Evolutionary conservation across 37 sponge, comb jelly and placozoan species (phyloP).

Genomic region (Axinella damicornis): DNA sequence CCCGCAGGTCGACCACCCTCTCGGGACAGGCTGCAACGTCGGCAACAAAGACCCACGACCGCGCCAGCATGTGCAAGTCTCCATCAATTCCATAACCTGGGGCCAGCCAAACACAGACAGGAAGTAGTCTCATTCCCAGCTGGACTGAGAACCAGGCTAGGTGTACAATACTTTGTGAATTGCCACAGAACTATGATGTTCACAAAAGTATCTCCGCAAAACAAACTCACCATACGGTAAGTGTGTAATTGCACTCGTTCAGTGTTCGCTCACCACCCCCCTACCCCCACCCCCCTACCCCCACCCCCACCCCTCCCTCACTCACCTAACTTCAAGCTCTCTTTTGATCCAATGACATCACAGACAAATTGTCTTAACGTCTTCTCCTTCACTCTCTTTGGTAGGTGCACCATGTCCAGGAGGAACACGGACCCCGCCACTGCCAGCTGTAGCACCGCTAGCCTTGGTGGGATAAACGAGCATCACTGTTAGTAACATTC

Average conservation of each 20-base stretch:
- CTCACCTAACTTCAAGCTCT: constrained; percentile 73
- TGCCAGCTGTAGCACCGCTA: constrained; percentile 84
- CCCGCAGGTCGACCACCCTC: constrained; percentile 65
- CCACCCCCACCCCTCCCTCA: too few species aligned
- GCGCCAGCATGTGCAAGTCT: constrained; percentile 74
- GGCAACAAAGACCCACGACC: constrained; percentile 66
- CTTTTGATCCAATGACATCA: constrained; percentile 35
- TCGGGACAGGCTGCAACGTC: constrained; percentile 41
- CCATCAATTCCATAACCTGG: constrained; percentile 69
- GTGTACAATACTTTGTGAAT: too few species aligned
- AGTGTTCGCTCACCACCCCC: too few species aligned
- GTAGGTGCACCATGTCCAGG: constrained; percentile 69
- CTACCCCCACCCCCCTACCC: too few species aligned
- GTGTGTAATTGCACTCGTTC: too few species aligned
- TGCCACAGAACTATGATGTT: too few species aligned
- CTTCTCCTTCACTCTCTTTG: constrained; percentile 22
- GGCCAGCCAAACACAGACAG: too few species aligned
- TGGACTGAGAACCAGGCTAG: too few species aligned
- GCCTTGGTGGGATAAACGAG: constrained; percentile 25
- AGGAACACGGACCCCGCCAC: constrained; percentile 61
- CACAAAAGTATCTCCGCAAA: too few species aligned
- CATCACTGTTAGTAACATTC: too few species aligned
- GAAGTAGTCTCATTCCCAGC: too few species aligned
- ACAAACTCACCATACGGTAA: too few species aligned
- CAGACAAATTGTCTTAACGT: constrained; percentile 44